Conservation (phyloP, 1,140 invertebrate genomes). For the Coenobita brevimanus region DNA sequence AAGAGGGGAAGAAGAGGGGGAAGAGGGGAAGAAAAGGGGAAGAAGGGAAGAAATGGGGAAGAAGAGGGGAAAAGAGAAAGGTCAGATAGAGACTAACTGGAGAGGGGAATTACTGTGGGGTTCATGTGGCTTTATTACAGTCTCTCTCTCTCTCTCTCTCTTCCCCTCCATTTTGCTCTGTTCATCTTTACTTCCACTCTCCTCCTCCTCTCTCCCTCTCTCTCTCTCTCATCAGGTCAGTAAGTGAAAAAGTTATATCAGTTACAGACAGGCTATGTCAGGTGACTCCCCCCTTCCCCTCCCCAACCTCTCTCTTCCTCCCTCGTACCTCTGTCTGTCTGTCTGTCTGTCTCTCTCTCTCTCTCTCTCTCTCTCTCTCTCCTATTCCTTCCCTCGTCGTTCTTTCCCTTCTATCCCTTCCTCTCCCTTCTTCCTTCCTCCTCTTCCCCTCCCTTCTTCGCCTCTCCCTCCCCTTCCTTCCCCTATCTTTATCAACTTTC, state of each 20-base stretch:
- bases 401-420: neutral
- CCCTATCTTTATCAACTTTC: too few relatives aligned
- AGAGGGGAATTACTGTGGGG: neutral
- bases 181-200: neutral
- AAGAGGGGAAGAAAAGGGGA: neutral
- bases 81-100: neutral
- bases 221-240: neutral
- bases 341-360: neutral
- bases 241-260: too few relatives aligned
- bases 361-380: neutral
- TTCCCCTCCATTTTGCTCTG: neutral
- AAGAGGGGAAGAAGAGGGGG: neutral
- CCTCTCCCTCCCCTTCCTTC: too few relatives aligned
- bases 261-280: too few relatives aligned
- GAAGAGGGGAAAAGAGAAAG: too few relatives aligned
- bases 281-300: too few relatives aligned
- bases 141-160: neutral
- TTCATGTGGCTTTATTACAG: neutral
- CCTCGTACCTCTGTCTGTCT: neutral
- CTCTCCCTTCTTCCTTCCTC: neutral
- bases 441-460: neutral
- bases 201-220: neutral
- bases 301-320: neutral
- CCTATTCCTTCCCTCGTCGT: neutral
- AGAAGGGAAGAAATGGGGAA: neutral